These are phyloP conservation scores for Amphipoea lucens DNA, from an alignment of 2,888 invertebrate genomes.

Conservation along the genomic window DNA sequence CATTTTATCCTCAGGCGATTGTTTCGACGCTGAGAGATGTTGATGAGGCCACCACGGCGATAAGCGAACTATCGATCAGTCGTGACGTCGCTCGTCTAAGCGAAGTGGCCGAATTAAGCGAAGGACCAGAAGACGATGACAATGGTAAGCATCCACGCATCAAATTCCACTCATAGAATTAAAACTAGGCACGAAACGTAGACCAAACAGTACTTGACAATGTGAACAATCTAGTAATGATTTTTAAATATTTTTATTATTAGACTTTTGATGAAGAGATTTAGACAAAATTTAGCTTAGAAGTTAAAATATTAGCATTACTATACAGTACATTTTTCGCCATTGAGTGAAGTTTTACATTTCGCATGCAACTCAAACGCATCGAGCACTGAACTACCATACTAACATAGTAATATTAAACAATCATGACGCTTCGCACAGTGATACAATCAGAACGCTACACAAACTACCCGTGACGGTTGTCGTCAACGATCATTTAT, in stretches of 20 bases:
- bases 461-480: slow-evolving; percentile 56
- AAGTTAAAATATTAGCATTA: slow-evolving; percentile 44
- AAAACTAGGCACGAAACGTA: slow-evolving; percentile 49
- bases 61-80: slow-evolving; percentile 90
- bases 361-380: slow-evolving; percentile 62
- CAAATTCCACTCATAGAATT: slow-evolving; percentile 45
- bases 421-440: slow-evolving; percentile 64
- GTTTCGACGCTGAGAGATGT: slow-evolving; percentile 92
- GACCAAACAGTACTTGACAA: slow-evolving; percentile 37
- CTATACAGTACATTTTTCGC: slow-evolving; percentile 9
- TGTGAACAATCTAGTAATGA: slow-evolving; percentile 34
- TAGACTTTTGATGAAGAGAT: slow-evolving; percentile 28
- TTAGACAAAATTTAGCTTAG: slow-evolving; percentile 42
- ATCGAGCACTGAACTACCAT: slow-evolving; percentile 59
- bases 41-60: slow-evolving; percentile 90
- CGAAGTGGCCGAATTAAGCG: slow-evolving; percentile 93
- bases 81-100: slow-evolving; percentile 93
- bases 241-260: slow-evolving; percentile 36
- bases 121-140: slow-evolving; percentile 93
- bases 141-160: slow-evolving; percentile 89
- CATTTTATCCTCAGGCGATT: slow-evolving; percentile 84
- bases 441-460: slow-evolving; percentile 49
- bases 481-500: slow-evolving; percentile 69
- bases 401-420: slow-evolving; percentile 44
- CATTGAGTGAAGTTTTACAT: slow-evolving; percentile 49